Evolutionary conservation across 2,797 vertebrate species (phyloP), one percentile per base, ranked within the genome.

Genomic region (Thunnus albacares): DNA sequence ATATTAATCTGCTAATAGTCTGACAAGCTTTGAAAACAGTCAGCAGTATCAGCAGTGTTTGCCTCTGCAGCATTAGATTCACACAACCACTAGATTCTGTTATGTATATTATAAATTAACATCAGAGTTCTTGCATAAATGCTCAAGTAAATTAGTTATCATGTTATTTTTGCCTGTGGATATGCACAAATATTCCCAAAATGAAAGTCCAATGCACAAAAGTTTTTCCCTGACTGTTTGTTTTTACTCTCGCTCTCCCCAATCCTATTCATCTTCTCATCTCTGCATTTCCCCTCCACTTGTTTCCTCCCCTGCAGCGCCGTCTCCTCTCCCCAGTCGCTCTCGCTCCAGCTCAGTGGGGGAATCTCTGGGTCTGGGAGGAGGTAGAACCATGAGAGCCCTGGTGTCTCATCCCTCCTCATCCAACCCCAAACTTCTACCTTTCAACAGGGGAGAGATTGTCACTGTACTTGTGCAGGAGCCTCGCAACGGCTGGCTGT

Each of bases 401-500:
- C 93, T 99, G 0, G 96, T 96, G 38, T 91, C 97, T 33, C 97
- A 99, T 51, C 92, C 93, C 0, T 90, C 97, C 0, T 96, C 96
- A 0, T 90, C 96, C 93, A 98, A 98, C 91, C 96, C 96, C 17
- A 98, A 97, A 72, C 95, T 99, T 81, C 94, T 99, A 26, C 96
- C 94, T 0, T 99, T 99, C 56, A 94, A 92, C 30, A 85, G 93
- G 0, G 97, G 97, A 0, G 97, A 97, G 6, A 69, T 95, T 0
- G 73, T 99, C 75, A 92, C 79, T 0, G 96, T 99, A 22, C 93
- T 99, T 78, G 96, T 96, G 61, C 96, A 95, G 0, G 97, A 99
- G 43, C 96, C 97, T 0, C 96, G 97, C 59, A 99, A 99, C 0
- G 98, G 98, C 78, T 99, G 98, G 98, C 94, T 99, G 30, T 99